These are phyloP conservation scores for Eulacestoma nigropectus DNA, from an alignment of 2,113 vertebrate species.

Conservation along the genomic window DNA sequence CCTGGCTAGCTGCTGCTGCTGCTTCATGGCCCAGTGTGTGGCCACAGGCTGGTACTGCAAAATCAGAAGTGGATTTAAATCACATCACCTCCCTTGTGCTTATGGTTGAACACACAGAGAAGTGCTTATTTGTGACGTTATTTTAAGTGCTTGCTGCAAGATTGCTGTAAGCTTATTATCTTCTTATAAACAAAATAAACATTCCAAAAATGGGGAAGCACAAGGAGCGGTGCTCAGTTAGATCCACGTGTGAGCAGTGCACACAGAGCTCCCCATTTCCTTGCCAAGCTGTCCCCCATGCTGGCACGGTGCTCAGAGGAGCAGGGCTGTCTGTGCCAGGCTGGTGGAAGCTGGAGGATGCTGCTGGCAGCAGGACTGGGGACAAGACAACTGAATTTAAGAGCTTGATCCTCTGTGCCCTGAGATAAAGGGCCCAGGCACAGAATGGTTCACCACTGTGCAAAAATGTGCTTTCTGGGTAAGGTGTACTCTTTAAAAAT, in stretches of 20 bases:
- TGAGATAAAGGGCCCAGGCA: not conserved
- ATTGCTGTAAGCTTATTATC: not conserved
- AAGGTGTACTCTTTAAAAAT: not conserved
- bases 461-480: not conserved
- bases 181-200: not conserved
- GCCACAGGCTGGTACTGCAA: not conserved
- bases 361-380: not conserved
- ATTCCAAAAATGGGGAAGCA: not conserved
- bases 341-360: not conserved
- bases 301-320: not conserved
- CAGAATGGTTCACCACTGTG: not conserved
- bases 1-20: not conserved
- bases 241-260: not conserved
- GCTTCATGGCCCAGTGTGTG: not conserved
- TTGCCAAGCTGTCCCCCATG: rapidly evolving
- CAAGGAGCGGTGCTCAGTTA: not conserved
- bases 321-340: not conserved
- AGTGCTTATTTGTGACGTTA: not conserved
- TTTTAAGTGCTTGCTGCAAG: not conserved
- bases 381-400: not conserved
- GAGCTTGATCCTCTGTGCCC: not conserved
- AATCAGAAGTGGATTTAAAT: not conserved
- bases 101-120: not conserved
- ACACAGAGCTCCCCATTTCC: not conserved
- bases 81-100: not conserved